phyloP scores from a whole-genome alignment of 1,140 invertebrate species.

The Drosophila trapezifrons region DNA sequence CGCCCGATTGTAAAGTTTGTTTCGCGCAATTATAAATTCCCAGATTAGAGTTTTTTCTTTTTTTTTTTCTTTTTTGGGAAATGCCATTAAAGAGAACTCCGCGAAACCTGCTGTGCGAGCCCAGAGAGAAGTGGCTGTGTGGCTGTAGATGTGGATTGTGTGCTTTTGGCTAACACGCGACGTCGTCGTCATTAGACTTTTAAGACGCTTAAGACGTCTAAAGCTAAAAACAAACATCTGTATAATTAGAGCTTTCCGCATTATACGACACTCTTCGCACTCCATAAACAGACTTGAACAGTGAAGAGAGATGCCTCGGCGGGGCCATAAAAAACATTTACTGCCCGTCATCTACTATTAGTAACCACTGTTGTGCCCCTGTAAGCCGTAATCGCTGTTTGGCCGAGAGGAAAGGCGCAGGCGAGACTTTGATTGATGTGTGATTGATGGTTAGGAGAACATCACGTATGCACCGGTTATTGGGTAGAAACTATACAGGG shows the following conservation, averaged over 20 bases:
- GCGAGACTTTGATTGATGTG: conserved; percentile 46
- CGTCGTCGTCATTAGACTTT: conserved; percentile 9
- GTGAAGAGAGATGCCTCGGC: conserved; percentile 5
- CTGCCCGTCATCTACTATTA: not conserved
- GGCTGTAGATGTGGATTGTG: conserved; percentile 8
- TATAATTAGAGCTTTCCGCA: conserved; percentile 48
- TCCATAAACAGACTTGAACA: conserved; percentile 22
- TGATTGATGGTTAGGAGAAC: conserved; percentile 29
- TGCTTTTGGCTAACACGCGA: conserved; percentile 16
- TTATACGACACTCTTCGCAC: conserved; percentile 23
- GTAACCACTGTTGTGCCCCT: conserved; percentile 21
- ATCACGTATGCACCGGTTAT: conserved; percentile 35
- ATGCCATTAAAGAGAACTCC: not conserved
- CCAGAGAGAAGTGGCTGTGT: too few relatives aligned
- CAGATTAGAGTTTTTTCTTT: conserved; percentile 9
- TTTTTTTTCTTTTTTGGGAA: not conserved
- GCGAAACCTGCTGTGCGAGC: not conserved
- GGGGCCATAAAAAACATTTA: conserved; percentile 24
- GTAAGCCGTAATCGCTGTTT: conserved; percentile 13
- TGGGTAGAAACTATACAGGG: not conserved
- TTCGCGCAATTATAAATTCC: not conserved
- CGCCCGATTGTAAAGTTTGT: not conserved
- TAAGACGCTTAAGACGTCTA: conserved; percentile 21
- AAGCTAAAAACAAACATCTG: conserved; percentile 49
- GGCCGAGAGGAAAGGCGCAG: conserved; percentile 9